These are phyloP conservation scores for Dendrolimus pini DNA, from an alignment of 2,888 invertebrate species.

Conservation along the genomic window DNA sequence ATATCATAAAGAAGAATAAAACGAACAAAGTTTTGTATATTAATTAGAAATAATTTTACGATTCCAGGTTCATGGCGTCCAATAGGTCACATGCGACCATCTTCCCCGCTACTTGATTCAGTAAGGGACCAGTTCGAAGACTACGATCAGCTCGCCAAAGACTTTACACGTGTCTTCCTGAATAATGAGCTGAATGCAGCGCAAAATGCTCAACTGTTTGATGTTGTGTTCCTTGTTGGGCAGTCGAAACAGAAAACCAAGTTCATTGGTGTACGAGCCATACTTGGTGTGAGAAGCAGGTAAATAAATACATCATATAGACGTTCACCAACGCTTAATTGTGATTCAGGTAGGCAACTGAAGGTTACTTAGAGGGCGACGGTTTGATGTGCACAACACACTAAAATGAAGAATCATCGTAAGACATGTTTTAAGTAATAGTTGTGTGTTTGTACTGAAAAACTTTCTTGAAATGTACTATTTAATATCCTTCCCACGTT, in stretches of 20 bases:
- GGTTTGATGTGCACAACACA: too few relatives aligned
- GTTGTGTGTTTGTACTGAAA: too few relatives aligned
- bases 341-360: too few relatives aligned
- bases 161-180: conserved; percentile 92
- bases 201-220: conserved; percentile 89
- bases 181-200: conserved; percentile 88
- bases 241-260: conserved; percentile 94
- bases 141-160: conserved; percentile 94
- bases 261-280: conserved; percentile 93
- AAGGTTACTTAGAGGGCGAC: too few relatives aligned
- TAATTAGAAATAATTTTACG: background rate
- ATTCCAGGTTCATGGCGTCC: conserved; percentile 91
- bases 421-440: too few relatives aligned
- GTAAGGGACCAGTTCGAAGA: conserved; percentile 96
- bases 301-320: conserved; percentile 47
- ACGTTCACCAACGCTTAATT: too few relatives aligned
- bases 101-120: conserved; percentile 93
- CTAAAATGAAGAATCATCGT: too few relatives aligned
- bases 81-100: conserved; percentile 95
- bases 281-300: conserved; percentile 93
- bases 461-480: too few relatives aligned
- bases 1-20: too few relatives aligned
- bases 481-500: too few relatives aligned
- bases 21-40: too few relatives aligned
- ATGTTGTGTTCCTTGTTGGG: conserved; percentile 93